A percentile compares a stretch with the other conserved stretches of the same genome.
phyloP scores from a whole-genome alignment of 2,888 invertebrate species.

The Mesopsocus fuscifrons region DNA sequence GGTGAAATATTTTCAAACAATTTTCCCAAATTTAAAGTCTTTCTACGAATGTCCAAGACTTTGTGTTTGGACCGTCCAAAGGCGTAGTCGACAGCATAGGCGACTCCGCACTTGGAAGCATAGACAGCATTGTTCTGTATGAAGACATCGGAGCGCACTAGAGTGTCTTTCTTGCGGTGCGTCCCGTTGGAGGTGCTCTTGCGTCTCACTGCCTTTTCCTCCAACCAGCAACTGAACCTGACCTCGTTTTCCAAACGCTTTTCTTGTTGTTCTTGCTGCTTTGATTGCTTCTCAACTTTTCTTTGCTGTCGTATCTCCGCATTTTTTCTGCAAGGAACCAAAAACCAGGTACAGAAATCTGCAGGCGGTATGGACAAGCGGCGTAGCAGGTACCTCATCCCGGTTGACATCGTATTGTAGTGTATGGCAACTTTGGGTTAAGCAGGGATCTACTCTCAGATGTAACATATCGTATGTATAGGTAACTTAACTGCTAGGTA shows the following conservation, averaged over 20 bases:
- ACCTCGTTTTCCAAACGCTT: slow-evolving; percentile 1
- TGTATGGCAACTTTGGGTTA: too few species aligned
- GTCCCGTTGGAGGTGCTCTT: background rate
- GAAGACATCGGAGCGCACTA: slow-evolving; percentile 5
- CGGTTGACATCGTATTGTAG: too few species aligned
- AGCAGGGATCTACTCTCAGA: too few species aligned
- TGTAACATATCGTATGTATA: too few species aligned
- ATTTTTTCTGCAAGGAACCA: background rate
- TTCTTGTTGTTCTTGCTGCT: slow-evolving; percentile 1
- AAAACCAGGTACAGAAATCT: background rate
- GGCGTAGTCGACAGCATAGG: slow-evolving; percentile 5
- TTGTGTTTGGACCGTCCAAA: background rate
- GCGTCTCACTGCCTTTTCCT: background rate
- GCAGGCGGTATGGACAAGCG: too few species aligned
- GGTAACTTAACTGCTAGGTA: too few species aligned
- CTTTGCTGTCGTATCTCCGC: background rate
- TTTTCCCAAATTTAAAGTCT: slow-evolving; percentile 6
- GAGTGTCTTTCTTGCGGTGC: background rate
- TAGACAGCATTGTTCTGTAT: slow-evolving; percentile 7
- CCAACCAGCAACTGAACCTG: slow-evolving; percentile 1
- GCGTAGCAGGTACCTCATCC: too few species aligned
- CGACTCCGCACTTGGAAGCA: background rate
- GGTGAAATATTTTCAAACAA: slow-evolving; percentile 8
- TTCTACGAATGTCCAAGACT: background rate
- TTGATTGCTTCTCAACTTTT: background rate